These are phyloP conservation scores for Hesperia comma DNA, from an alignment of 2,888 invertebrate species.

Conservation along the genomic window DNA sequence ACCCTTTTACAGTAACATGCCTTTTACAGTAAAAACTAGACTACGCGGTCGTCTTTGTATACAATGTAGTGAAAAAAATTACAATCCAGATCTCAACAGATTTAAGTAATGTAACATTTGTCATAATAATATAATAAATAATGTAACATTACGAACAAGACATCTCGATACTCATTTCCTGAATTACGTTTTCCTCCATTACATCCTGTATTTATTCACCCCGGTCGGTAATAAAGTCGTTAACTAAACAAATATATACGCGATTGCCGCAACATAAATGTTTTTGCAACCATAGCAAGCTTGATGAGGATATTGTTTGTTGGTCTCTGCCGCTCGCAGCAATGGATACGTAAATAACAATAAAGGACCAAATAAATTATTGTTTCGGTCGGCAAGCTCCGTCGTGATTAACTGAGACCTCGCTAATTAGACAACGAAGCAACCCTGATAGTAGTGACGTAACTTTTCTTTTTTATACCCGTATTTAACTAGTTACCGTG, in stretches of 20 bases:
- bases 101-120: too few relatives aligned
- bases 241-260: constrained; percentile 2
- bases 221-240: neutral
- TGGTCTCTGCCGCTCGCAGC: neutral
- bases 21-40: too few relatives aligned
- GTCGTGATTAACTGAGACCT: neutral
- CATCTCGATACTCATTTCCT: neutral
- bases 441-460: too few relatives aligned
- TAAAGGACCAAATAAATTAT: neutral
- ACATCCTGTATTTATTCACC: neutral
- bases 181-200: neutral
- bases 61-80: too few relatives aligned
- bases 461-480: too few relatives aligned
- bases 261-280: neutral
- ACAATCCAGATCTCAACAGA: too few relatives aligned
- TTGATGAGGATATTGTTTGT: constrained; percentile 6
- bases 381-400: neutral
- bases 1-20: too few relatives aligned
- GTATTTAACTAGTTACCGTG: too few relatives aligned
- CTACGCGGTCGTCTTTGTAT: too few relatives aligned
- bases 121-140: too few relatives aligned
- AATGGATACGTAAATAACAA: neutral
- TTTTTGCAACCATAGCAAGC: constrained; percentile 3
- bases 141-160: too few relatives aligned
- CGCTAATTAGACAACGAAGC: neutral